Evolutionary conservation across 2,888 invertebrate genomes (phyloP), one percentile per base, ranked within the genome.

Genomic region (Andrena camellia): DNA sequence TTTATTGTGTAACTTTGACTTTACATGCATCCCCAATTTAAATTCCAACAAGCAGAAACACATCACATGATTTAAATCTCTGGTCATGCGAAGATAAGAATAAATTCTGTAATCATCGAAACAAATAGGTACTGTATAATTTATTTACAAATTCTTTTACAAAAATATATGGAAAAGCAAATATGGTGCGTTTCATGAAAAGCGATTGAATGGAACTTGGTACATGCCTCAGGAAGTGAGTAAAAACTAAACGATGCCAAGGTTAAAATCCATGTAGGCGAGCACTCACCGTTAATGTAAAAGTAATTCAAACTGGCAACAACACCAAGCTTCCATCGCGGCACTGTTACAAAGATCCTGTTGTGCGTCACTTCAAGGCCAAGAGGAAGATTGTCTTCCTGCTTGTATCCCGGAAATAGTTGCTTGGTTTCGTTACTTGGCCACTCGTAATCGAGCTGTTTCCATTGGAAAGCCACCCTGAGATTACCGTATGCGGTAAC

Each of bases 221-320:
- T 1, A 23, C 3, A 26, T 29, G 13, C 35, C 10, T 29, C 13
- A 13, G 26, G 26, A 13, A 13, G 13, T 57, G 10, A 29, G 10
- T 57, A 7, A 57, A 57, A 57, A 57, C 10, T 57, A 26, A 26
- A 57, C 26, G 29, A 26, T 31, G 17, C 17, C 2, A 31, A 29
- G 17, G 29, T 8, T 7, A 62, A 62, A 2, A 33, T 33, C 29
- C 2, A 31, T n/a, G 4, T n/a, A 23, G 10, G 13, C 13, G 2
- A 10, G 7, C 0, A 73, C 71, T 63, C 91, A 97, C 97, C 97
- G 94, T 96, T 96, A 88, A 96, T 94, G 91, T 96, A 95, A 88
- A 97, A 96, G 93, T 97, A 97, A 90, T 96, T 96, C 92, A 97
- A 95, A 81, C 97, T 97, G 31, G 97, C 96, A 0, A 97, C 96